A percentile compares a stretch with the other conserved stretches of the same genome.
Conservation (phyloP, 2,888 invertebrate genomes). For the Hedychridium roseum region DNA sequence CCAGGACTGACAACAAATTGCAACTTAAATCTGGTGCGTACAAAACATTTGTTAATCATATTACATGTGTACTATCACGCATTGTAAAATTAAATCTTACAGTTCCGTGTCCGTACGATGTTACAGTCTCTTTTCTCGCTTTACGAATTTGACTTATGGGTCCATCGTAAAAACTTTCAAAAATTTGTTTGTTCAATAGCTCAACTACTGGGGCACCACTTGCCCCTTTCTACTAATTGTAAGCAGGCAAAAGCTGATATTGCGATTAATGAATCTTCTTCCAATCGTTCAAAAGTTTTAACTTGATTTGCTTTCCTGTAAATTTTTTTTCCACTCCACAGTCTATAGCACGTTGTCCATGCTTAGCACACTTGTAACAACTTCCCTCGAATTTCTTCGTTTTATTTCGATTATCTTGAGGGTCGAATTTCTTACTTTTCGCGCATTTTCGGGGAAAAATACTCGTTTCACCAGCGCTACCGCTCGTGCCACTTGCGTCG, state of each 20-base stretch:
- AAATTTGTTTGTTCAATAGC: neutral
- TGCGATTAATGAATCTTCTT: slow-evolving; percentile 1
- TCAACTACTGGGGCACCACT: slow-evolving; percentile 8
- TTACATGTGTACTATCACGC: neutral
- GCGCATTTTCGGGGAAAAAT: too few species aligned
- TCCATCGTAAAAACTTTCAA: neutral
- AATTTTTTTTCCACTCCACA: slow-evolving; percentile 1
- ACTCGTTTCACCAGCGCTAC: slow-evolving; percentile 1
- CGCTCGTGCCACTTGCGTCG: neutral
- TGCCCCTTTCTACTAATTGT: neutral
- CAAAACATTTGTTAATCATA: slow-evolving; percentile 4
- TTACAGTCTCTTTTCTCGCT: neutral
- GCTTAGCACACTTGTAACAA: slow-evolving; percentile 1
- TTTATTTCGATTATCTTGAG: neutral
- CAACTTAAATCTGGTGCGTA: slow-evolving; percentile 4
- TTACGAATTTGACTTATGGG: neutral
- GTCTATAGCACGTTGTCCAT: neutral
- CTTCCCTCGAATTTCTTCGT: neutral
- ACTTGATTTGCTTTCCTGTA: neutral
- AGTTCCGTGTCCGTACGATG: neutral
- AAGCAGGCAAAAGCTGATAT: neutral
- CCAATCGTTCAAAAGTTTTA: neutral
- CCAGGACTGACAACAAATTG: slow-evolving; percentile 2
- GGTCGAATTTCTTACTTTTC: neutral
- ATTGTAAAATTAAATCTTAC: slow-evolving; percentile 1